Base-by-base conservation (phyloP, 2,113 vertebrate genomes). In the Cochlearius cochlearius region DNA sequence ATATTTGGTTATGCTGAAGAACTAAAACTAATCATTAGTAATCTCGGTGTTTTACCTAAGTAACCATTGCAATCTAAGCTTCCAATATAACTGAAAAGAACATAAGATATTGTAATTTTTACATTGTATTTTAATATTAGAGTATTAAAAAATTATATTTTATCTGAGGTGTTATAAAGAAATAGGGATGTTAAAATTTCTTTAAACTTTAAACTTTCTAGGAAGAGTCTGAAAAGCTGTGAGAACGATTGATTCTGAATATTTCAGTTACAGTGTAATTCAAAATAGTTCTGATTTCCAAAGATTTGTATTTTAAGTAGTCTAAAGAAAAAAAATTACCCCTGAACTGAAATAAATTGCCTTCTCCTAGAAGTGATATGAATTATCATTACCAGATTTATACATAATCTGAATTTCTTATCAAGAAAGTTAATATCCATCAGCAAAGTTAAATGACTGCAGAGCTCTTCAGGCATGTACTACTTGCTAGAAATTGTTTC, bases 361-460 rank as follows among this genome's bases (percentile, higher is more conserved):
- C 53, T 88, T 88, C 53, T 90, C 30, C 49, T 85, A 90, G 86
- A 90, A 95, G 81, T 90, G 69, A 64, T 90, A 90, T 90, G 84
- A 94, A 96, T 96, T 68, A 71, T 68, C 92, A 91, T 94, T 94
- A 86, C 34, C 21, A 88, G 85, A 87, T 96, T 95, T 91, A 92
- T 85, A 58, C 49, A 50, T 90, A 90, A 91, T 95, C 81, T 82
- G 73, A 79, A 85, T 90, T 92, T 94, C 81, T 90, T 87, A 72
- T 90, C 53, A 90, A 85, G 84, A 36, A 75, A 74, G 64, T 89
- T 96, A 92, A 92, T 92, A 91, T 52, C n/a, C 81, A 64, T 93
- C 81, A 88, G 53, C 62, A 90, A 91, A 93, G 66, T 76, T 96
- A 95, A 96, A 88, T 66, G 66, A 76, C 52, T 91, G 52, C 60